These are phyloP conservation scores for Orchestia grillus DNA, from an alignment of 1,140 invertebrate genomes.

Conservation along the genomic window DNA sequence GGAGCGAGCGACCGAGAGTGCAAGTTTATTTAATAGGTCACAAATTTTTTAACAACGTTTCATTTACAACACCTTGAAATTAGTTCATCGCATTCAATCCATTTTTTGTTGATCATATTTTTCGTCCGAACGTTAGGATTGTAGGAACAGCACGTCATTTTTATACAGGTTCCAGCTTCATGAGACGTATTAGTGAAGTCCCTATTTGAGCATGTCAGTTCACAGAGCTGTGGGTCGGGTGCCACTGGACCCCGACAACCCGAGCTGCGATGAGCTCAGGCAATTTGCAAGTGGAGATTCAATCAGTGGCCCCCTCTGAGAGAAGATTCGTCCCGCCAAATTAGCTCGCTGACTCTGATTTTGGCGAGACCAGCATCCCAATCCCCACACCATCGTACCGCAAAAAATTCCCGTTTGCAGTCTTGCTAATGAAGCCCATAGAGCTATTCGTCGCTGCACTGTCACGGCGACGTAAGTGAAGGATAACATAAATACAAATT, in stretches of 20 bases:
- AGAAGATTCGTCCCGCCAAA: constrained; percentile 2
- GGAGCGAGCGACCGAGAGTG: not conserved
- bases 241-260: not conserved
- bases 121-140: not conserved
- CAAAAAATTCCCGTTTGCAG: not conserved
- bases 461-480: not conserved
- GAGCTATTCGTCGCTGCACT: not conserved
- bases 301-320: constrained; percentile 29
- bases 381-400: not conserved
- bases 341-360: constrained; percentile 29
- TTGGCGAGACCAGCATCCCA: not conserved
- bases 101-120: too few species aligned
- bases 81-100: not conserved
- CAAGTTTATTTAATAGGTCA: not conserved
- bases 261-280: not conserved
- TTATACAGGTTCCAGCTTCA: not conserved
- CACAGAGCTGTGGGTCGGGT: not conserved
- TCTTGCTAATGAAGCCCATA: not conserved
- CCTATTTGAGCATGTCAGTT: not conserved
- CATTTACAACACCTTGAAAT: not conserved
- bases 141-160: not conserved
- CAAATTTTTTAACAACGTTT: not conserved
- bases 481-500: not conserved
- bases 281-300: constrained; percentile 9
- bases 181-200: not conserved